Evolutionary conservation across 2,797 vertebrate genomes (phyloP), one percentile per base, ranked within the genome.

Genomic region (Presbytis comata): DNA sequence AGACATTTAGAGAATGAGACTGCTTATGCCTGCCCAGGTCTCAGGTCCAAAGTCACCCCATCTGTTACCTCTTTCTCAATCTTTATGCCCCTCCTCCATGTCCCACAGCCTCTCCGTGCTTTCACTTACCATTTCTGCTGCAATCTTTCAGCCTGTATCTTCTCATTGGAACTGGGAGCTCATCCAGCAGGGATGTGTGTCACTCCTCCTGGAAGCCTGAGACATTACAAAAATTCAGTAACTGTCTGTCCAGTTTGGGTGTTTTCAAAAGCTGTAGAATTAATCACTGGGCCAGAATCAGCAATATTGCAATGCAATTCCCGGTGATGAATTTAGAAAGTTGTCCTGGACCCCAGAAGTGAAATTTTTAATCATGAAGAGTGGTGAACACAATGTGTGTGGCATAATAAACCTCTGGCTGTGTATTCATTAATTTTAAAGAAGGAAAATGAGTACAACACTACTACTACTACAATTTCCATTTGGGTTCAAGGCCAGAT

Each of bases 71-170:
- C 36, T 44, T 33, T 24, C 70, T 72, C 53, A 16, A 0, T 16
- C 1, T 10, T 28, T 9, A 8, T 10, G 30, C 8, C 6, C 44
- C 33, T 28, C 70, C 33, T 41, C 48, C 1, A 0, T 3, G 17
- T 14, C 21, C 6, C 61, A 10, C 6, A 1, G 33, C 70, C 41
- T 33, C 78, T 79, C 22, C 19, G 0, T 0, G 0, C 61, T 6
- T 0, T 26, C 17, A 7, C 26, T 11, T 8, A 4, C 28, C 26
- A 5, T n/a, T 0, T 1, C 9, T 2, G 3, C 41, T 8, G 6
- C n/a, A 1, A 6, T 6, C 28, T 33, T 21, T 39, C 21, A 36
- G 26, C 57, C 36, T 17, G 1, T 11, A 8, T 14, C 46, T 82
- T 64, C 89, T 36, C 11, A 0, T 0, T 1, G 28, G n/a, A 48